These are phyloP conservation scores for Andrena haemorrhoa DNA, from an alignment of 2,888 invertebrate species.

Conservation along the genomic window DNA sequence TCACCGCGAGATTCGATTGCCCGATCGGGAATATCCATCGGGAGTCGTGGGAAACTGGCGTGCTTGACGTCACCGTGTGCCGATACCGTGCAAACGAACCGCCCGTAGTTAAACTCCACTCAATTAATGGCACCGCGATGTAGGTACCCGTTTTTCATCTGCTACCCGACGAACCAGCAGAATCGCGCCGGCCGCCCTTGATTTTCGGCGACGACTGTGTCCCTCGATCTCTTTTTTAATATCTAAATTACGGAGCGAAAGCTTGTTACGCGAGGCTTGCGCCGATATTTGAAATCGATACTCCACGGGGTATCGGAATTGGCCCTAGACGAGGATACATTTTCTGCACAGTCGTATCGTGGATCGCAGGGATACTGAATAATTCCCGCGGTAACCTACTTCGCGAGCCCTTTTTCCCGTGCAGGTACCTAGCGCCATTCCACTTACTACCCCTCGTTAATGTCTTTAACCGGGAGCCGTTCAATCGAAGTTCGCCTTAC, in stretches of 20 bases:
- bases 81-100: slow-evolving; percentile 48
- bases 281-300: no score
- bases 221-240: not conserved
- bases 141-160: not conserved
- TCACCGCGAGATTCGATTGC: slow-evolving; percentile 66
- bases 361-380: not conserved
- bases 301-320: no score
- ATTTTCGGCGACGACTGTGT: not conserved
- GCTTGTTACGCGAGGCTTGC: no score
- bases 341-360: not conserved
- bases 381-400: slow-evolving; percentile 23
- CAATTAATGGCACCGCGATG: slow-evolving; percentile 25
- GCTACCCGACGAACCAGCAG: not conserved
- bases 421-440: not conserved
- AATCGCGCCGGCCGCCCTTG: not conserved
- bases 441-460: slow-evolving; percentile 20
- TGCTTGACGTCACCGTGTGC: slow-evolving; percentile 60
- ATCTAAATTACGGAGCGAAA: no score
- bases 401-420: not conserved
- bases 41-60: slow-evolving; percentile 39
- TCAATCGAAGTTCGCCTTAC: slow-evolving; percentile 23
- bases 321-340: not conserved
- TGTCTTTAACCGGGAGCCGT: not conserved
- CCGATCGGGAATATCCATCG: slow-evolving; percentile 50
- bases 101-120: slow-evolving; percentile 23